These are phyloP conservation scores for Anthoscopus minutus DNA, from an alignment of 2,113 vertebrate genomes.

Conservation along the genomic window DNA sequence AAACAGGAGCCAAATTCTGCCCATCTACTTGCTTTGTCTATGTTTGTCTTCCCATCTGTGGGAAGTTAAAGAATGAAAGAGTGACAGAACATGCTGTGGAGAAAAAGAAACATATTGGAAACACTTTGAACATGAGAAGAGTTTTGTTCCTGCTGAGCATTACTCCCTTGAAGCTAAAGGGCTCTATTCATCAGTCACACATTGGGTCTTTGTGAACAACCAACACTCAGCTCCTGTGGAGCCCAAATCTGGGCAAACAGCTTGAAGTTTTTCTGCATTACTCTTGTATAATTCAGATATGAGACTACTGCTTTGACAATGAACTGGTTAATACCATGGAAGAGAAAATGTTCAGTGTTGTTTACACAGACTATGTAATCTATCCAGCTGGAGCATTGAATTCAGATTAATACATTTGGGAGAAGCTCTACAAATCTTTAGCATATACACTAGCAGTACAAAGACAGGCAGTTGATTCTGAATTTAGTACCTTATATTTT, in stretches of 20 bases:
- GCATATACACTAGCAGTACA: neutral
- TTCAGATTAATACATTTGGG: neutral
- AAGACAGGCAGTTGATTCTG: neutral
- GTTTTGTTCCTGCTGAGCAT: neutral
- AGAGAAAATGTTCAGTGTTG: neutral
- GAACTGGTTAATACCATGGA: neutral
- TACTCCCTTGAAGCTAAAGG: neutral
- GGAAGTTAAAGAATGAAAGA: neutral
- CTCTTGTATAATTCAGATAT: neutral
- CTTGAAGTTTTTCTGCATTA: neutral
- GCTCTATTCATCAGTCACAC: neutral
- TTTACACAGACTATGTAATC: neutral
- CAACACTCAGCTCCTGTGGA: neutral
- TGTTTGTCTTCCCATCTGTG: neutral
- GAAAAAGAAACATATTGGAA: neutral
- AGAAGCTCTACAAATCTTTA: neutral
- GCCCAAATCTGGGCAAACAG: neutral
- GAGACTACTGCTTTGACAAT: neutral
- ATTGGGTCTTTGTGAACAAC: neutral
- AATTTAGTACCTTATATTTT: neutral
- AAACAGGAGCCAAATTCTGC: neutral
- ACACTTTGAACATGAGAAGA: neutral
- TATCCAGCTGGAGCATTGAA: neutral
- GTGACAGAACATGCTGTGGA: neutral
- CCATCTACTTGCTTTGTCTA: neutral